phyloP scores from a whole-genome alignment of 2,113 vertebrate genomes.

The Isurus oxyrinchus region DNA sequence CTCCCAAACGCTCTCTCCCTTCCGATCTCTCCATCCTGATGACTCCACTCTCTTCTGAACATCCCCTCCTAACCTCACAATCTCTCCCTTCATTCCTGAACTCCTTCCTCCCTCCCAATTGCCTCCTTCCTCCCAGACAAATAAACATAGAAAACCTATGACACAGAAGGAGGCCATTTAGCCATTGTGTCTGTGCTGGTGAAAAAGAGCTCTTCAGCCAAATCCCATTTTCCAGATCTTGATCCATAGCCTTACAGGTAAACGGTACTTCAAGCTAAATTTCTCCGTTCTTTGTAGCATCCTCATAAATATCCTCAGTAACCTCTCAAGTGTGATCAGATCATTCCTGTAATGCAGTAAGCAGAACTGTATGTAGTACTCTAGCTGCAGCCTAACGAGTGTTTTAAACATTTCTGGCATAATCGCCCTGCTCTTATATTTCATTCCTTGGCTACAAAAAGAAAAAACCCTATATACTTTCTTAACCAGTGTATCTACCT shows the following conservation, averaged over 20 bases:
- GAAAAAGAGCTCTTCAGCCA: too few species aligned
- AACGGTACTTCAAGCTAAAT: neutral
- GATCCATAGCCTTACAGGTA: too few species aligned
- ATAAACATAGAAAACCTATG: too few species aligned
- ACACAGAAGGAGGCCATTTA: too few species aligned
- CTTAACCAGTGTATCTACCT: neutral
- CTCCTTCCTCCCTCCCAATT: too few species aligned
- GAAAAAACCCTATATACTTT: too few species aligned
- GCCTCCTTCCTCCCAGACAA: too few species aligned
- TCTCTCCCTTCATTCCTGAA: too few species aligned
- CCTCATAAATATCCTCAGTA: neutral
- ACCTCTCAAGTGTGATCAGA: neutral
- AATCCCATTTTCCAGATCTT: too few species aligned
- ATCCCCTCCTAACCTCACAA: too few species aligned
- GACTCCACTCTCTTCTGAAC: neutral
- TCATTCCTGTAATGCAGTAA: neutral
- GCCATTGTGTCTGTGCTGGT: too few species aligned
- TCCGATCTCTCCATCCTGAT: neutral
- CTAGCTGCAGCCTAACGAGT: neutral
- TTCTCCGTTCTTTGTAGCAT: neutral
- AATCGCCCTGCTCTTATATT: neutral
- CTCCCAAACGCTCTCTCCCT: neutral
- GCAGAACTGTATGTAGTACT: neutral
- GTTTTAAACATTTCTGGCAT: neutral
- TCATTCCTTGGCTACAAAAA: too few species aligned